Conservation (phyloP, 1,140 invertebrate species). For the Pectinophora gossypiella region DNA sequence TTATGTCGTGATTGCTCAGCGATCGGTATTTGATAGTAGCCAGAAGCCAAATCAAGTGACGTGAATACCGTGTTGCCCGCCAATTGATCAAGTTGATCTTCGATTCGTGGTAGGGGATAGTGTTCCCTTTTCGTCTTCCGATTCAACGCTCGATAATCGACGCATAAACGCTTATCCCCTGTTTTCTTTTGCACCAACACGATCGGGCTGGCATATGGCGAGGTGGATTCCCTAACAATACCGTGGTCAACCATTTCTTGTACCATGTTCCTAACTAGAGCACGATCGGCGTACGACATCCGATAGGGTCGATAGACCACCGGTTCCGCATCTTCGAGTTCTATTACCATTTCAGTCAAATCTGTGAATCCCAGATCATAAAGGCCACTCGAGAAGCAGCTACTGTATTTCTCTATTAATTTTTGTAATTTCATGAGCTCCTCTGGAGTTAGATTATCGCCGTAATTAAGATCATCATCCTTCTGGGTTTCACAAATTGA, state of each 20-base stretch:
- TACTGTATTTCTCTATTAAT: not conserved
- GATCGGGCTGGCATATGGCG: not conserved
- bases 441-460: not conserved
- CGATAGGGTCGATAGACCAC: not conserved
- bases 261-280: not conserved
- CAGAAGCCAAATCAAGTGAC: not conserved
- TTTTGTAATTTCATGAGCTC: not conserved
- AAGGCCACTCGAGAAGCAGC: not conserved
- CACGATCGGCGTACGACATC: not conserved
- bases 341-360: not conserved
- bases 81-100: not conserved
- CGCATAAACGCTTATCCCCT: not conserved
- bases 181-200: not conserved
- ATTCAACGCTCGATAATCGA: not conserved
- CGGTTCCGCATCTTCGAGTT: not conserved
- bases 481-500: not conserved
- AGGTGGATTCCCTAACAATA: not conserved
- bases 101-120: not conserved
- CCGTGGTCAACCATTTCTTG: not conserved
- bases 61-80: not conserved
- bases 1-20: not conserved
- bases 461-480: not conserved
- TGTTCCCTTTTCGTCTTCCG: not conserved
- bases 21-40: not conserved
- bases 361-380: not conserved